Evolutionary conservation across 2,888 invertebrate species (phyloP), one percentile per base, ranked within the genome.

Genomic region (Agonopterix subpropinquella): DNA sequence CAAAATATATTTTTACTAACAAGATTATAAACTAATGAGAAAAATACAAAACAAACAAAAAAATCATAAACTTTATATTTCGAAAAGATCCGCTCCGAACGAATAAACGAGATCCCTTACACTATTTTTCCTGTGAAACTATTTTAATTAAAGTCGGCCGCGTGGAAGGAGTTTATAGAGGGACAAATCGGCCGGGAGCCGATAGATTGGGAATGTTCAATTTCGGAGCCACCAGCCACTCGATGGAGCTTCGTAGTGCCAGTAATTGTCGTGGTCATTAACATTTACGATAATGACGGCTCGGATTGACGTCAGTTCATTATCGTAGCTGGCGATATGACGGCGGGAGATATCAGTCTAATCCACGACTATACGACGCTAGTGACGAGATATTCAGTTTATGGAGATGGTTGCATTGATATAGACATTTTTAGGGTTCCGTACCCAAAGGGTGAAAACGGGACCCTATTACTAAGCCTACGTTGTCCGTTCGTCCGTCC

Each of bases 181-280:
- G 78, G 70, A 72, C 77, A 73, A 75, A 77, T 76, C 77, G 71
- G 67, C 67, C 70, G 63, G 62, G 61, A 59, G 59, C 66, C 75
- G 69, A 78, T 78, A 77, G 76, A 83, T 82, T 76, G 77, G 74
- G 75, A 80, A 76, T 79, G 78, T 79, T 77, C 77, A 73, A 80
- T 80, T 76, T 74, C 67, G 69, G 69, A 54, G 70, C 66, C 64
- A 28, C 66, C 61, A 65, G 64, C 70, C 73, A 70, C 36, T 70
- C 70, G 68, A 73, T 73, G 70, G 67, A 76, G 77, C 77, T 74
- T 60, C 61, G 67, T 64, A 67, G 67, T 49, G 67, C 62, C 70
- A 68, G 82, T 86, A 85, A 86, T 86, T 80, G 84, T 78, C 77
- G 67, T 74, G 67, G 70, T 78, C 84, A 83, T 87, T 87, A 88